phyloP scores from a whole-genome alignment of 2,113 vertebrate genomes.

The Myotis lucifugus region DNA sequence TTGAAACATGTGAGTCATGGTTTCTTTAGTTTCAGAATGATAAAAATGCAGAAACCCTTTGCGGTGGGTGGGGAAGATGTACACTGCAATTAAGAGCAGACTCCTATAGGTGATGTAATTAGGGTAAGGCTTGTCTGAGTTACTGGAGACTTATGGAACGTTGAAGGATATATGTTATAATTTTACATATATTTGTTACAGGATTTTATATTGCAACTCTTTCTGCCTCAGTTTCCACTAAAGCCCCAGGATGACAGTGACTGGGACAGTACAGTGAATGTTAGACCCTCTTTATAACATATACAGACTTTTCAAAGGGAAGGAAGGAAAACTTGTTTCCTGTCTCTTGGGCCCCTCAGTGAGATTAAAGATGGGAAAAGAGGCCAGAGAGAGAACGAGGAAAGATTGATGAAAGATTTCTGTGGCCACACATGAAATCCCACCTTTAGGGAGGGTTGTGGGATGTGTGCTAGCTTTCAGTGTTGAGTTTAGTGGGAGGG shows the following conservation, averaged over 20 bases:
- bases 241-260: not conserved
- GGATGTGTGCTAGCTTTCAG: not conserved
- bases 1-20: not conserved
- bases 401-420: not conserved
- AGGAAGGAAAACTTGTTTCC: too few relatives aligned
- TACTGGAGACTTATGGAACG: not conserved
- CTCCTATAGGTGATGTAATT: not conserved
- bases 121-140: too few relatives aligned
- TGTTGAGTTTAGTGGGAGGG: not conserved
- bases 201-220: not conserved
- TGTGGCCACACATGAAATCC: not conserved
- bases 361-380: not conserved
- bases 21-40: not conserved
- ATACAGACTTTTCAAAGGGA: not conserved
- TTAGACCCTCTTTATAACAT: not conserved
- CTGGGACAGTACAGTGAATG: not conserved
- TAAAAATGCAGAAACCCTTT: not conserved
- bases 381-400: not conserved
- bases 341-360: not conserved
- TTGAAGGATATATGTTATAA: not conserved
- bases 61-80: too few relatives aligned
- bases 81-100: not conserved
- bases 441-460: not conserved
- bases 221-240: not conserved
- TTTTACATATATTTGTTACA: not conserved